phyloP scores from a whole-genome alignment of 2,888 invertebrate genomes.

The Globia sparganii region DNA sequence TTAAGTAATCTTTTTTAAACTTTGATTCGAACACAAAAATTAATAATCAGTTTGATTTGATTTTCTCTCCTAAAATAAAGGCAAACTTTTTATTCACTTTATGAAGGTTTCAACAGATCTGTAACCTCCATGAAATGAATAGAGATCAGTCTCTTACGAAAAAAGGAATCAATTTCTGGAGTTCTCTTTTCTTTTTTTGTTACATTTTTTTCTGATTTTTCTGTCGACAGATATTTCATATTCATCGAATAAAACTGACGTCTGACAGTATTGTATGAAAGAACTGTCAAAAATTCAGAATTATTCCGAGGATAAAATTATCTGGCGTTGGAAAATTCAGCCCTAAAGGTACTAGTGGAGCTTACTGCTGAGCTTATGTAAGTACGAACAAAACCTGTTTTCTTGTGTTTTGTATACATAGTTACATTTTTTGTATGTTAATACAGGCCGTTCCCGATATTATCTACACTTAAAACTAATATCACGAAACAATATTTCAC shows the following conservation, averaged over 20 bases:
- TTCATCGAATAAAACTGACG: neutral
- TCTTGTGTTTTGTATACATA: slow-evolving; percentile 54
- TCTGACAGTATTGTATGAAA: neutral
- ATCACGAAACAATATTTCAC: slow-evolving; percentile 82
- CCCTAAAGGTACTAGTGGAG: neutral
- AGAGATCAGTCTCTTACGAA: slow-evolving; percentile 43
- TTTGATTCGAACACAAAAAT: slow-evolving; percentile 3
- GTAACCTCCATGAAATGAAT: slow-evolving; percentile 13
- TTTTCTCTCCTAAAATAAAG: slow-evolving; percentile 27
- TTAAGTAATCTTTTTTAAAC: slow-evolving; percentile 8
- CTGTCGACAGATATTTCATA: too few species aligned
- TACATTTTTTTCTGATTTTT: neutral
- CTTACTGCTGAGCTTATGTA: slow-evolving; percentile 18
- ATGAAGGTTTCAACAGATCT: neutral
- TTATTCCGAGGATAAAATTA: neutral
- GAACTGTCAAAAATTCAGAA: neutral
- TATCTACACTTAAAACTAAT: slow-evolving; percentile 86
- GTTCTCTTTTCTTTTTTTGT: slow-evolving; percentile 5
- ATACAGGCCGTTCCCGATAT: slow-evolving; percentile 72
- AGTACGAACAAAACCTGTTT: slow-evolving; percentile 38
- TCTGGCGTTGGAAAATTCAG: neutral
- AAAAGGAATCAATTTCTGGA: slow-evolving; percentile 22
- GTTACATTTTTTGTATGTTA: slow-evolving; percentile 61
- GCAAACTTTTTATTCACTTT: slow-evolving; percentile 3
- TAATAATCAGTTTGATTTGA: slow-evolving; percentile 4